Percentiles rank a stretch among this genome's conserved stretches.
Conservation (phyloP, 2,113 vertebrate species). For the Plectropomus leopardus region DNA sequence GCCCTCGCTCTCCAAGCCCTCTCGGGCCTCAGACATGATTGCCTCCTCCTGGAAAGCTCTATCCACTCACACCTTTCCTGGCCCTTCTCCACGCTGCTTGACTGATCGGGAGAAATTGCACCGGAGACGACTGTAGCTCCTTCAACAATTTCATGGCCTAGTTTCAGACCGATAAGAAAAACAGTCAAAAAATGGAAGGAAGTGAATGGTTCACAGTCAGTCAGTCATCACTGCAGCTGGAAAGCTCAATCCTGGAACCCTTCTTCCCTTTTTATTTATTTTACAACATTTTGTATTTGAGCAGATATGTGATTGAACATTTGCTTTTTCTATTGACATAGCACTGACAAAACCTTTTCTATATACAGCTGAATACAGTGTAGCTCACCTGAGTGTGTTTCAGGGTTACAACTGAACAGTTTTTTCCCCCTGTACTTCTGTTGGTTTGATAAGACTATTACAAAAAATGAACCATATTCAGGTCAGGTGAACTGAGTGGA, state of each 20-base stretch:
- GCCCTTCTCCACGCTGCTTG: slow-evolving; percentile 52
- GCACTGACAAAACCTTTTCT: background rate
- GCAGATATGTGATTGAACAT: background rate
- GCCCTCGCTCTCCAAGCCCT: slow-evolving; percentile 27
- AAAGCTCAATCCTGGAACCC: background rate
- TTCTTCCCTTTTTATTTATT: slow-evolving; percentile 19
- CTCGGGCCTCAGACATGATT: slow-evolving; percentile 57
- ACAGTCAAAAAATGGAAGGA: slow-evolving; percentile 24
- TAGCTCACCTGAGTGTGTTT: background rate
- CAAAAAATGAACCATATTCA: no score
- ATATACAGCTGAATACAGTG: background rate
- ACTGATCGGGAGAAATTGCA: slow-evolving; percentile 67
- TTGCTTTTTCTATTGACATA: background rate
- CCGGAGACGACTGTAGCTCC: slow-evolving; percentile 29
- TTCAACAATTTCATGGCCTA: slow-evolving; percentile 65
- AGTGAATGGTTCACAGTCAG: slow-evolving; percentile 12
- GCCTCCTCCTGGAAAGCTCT: slow-evolving; percentile 54
- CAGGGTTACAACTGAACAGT: background rate
- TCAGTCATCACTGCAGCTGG: slow-evolving; percentile 12
- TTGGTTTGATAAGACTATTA: no score
- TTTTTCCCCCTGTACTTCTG: background rate
- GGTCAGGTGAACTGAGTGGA: no score
- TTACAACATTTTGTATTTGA: background rate
- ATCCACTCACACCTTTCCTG: slow-evolving; percentile 56
- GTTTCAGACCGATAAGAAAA: slow-evolving; percentile 55